Evolutionary conservation across 64 coral and sea anemone species (phyloP).

Genomic region (Stichodactyla helianthus): DNA sequence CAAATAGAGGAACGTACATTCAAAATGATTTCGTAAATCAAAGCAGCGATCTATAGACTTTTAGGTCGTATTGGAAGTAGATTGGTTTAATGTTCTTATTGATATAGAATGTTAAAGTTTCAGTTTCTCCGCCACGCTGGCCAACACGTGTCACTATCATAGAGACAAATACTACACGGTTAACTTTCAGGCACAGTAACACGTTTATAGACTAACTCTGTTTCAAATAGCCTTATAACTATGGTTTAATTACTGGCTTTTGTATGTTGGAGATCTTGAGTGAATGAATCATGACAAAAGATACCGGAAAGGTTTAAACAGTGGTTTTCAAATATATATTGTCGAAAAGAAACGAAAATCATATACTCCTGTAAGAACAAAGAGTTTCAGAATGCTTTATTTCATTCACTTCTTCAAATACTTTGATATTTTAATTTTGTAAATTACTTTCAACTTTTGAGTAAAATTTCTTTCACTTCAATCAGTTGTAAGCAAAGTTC

Average conservation of each 20-base stretch:
- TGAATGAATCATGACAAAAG: not conserved
- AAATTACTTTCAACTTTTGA: no score
- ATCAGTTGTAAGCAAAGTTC: no score
- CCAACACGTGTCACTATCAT: not conserved
- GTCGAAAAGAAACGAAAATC: not conserved
- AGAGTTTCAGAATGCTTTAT: no score
- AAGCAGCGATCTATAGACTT: not conserved
- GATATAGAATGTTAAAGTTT: not conserved
- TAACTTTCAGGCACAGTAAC: not conserved
- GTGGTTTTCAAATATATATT: not conserved
- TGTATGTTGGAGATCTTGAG: not conserved
- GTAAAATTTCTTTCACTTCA: no score
- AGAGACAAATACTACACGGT: not conserved
- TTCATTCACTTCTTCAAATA: no score
- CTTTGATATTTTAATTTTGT: no score
- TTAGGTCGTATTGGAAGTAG: not conserved
- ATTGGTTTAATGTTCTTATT: not conserved
- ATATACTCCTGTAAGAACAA: not conserved
- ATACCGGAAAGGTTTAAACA: not conserved
- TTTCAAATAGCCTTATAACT: constrained; percentile 2
- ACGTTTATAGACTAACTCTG: not conserved
- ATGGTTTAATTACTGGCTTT: not conserved
- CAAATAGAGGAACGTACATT: no score
- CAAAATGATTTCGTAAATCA: no score
- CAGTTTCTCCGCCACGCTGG: not conserved